Percentiles rank a stretch among this genome's conserved stretches.
Conservation (phyloP, 2,888 invertebrate genomes). For the Brachypterus glaber region DNA sequence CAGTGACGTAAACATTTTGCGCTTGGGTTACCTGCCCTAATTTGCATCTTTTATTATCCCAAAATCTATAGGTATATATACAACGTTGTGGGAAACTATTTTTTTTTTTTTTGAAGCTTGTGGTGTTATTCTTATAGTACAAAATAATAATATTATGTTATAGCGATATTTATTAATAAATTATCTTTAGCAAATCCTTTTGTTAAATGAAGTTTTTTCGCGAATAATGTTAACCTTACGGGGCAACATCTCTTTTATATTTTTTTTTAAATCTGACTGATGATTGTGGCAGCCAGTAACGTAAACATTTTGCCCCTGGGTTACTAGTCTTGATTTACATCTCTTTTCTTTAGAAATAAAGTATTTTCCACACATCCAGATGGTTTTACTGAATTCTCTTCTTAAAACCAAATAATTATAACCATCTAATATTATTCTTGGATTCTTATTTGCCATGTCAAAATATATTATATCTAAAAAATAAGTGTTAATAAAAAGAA, state of each 20-base stretch:
- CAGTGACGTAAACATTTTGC: too few relatives aligned
- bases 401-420: conserved; percentile 16
- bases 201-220: conserved; percentile 2
- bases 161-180: too few relatives aligned
- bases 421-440: conserved; percentile 20
- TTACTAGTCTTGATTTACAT: conserved; percentile 20
- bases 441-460: conserved; percentile 20
- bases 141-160: too few relatives aligned
- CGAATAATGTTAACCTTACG: conserved; percentile 16
- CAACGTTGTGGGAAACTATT: too few relatives aligned
- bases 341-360: conserved; percentile 14
- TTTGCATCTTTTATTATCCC: too few relatives aligned
- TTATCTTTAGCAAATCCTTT: too few relatives aligned
- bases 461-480: conserved; percentile 20
- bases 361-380: conserved; percentile 21
- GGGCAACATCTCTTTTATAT: too few relatives aligned
- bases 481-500: neutral
- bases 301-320: conserved; percentile 17
- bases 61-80: too few relatives aligned
- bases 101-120: too few relatives aligned
- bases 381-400: conserved; percentile 17
- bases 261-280: conserved; percentile 13
- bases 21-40: too few relatives aligned
- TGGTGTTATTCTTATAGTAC: too few relatives aligned
- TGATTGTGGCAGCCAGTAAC: conserved; percentile 22